Conservation (phyloP, 2,888 invertebrate genomes). For the Mamestra brassicae region DNA sequence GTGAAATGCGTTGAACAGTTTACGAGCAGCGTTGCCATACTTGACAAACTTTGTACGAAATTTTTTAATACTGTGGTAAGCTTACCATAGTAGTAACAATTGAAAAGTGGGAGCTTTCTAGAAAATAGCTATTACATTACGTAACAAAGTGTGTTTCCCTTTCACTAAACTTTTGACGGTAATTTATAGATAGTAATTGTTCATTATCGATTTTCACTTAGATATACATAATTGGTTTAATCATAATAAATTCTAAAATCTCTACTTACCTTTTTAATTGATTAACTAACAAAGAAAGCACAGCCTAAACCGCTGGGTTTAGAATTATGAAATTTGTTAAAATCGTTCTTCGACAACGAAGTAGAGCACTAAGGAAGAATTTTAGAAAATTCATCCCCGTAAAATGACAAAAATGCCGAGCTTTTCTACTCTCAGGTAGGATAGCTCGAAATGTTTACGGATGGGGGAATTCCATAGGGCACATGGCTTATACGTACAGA, state of each 20-base stretch:
- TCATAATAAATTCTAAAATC: neutral
- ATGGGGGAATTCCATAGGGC: neutral
- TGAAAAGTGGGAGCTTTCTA: conserved; percentile 14
- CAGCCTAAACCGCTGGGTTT: neutral
- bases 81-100: conserved; percentile 6
- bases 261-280: neutral
- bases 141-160: conserved; percentile 3
- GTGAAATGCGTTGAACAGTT: conserved; percentile 23
- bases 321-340: neutral
- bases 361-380: neutral
- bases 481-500: neutral
- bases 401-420: neutral
- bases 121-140: conserved; percentile 13
- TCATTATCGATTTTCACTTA: neutral
- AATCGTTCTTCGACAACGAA: neutral
- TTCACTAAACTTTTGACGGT: neutral
- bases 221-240: neutral
- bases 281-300: neutral
- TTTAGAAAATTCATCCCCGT: neutral
- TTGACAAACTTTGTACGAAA: conserved; percentile 38
- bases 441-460: neutral
- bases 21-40: conserved; percentile 16
- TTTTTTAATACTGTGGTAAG: conserved; percentile 17
- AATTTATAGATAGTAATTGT: neutral
- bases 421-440: neutral